phyloP scores from a whole-genome alignment of 2,113 vertebrate species.

The Pampusana beccarii region DNA sequence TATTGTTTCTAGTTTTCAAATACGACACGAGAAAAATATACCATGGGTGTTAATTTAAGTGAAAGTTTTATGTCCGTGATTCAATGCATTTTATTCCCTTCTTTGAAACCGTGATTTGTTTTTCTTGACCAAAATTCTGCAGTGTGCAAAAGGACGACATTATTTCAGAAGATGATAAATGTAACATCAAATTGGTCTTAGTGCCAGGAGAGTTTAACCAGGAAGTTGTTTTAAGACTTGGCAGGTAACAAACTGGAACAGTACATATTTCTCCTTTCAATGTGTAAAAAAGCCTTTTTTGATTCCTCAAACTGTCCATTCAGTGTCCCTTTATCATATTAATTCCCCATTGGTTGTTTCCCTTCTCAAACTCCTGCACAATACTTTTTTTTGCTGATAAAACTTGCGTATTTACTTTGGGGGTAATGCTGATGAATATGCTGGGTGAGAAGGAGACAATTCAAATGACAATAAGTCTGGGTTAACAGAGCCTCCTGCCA shows the following conservation, averaged over 20 bases:
- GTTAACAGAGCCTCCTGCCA: constrained; percentile 12
- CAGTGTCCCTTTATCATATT: not conserved
- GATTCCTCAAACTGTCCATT: not conserved
- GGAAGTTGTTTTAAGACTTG: not conserved
- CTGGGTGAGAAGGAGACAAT: not conserved
- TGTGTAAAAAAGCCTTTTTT: not conserved
- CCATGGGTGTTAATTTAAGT: not conserved
- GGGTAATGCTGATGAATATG: not conserved
- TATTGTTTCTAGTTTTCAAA: not conserved
- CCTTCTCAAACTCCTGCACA: not conserved
- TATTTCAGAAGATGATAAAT: not conserved
- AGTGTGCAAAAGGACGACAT: not conserved
- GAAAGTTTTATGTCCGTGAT: not conserved
- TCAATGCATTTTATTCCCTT: not conserved
- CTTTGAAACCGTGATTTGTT: not conserved
- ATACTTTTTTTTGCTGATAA: not conserved
- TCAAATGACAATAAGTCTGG: not conserved
- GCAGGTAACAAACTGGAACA: not conserved
- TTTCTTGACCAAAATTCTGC: not conserved
- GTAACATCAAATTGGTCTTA: not conserved
- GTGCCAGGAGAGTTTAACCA: not conserved
- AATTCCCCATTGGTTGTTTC: not conserved
- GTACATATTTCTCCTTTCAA: not conserved
- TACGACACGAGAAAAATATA: not conserved
- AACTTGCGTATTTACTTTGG: not conserved